Conservation (phyloP, 1,140 invertebrate genomes). For the Papilio polyxenes region DNA sequence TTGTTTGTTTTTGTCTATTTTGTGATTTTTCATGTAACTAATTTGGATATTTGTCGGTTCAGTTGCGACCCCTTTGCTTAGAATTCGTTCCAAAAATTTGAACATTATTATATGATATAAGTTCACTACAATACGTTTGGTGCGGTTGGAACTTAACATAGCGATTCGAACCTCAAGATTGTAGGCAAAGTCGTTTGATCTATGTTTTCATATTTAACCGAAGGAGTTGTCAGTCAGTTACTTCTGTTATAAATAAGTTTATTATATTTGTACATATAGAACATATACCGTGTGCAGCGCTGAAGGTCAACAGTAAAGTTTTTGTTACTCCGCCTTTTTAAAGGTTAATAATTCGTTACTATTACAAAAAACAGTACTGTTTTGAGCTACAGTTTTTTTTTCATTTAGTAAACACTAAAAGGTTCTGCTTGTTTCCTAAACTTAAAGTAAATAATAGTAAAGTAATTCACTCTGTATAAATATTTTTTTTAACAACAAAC, state of each 20-base stretch:
- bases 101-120: background rate
- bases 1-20: background rate
- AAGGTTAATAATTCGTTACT: background rate
- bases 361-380: background rate
- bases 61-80: too few relatives aligned
- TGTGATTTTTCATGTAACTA: background rate
- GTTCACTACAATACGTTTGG: background rate
- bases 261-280: background rate
- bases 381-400: background rate
- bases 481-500: too few relatives aligned
- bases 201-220: too few relatives aligned
- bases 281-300: background rate
- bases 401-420: background rate
- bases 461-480: too few relatives aligned
- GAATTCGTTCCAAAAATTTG: too few relatives aligned
- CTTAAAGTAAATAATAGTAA: too few relatives aligned
- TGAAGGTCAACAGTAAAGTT: slow-evolving; percentile 1
- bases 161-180: too few relatives aligned
- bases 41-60: too few relatives aligned
- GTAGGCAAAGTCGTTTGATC: too few relatives aligned
- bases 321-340: background rate
- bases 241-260: too few relatives aligned
- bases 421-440: too few relatives aligned
- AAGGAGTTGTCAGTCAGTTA: too few relatives aligned
- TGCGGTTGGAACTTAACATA: background rate